Evolutionary conservation across 2,113 vertebrate species (phyloP).

Genomic region (Chiloscyllium plagiosum): DNA sequence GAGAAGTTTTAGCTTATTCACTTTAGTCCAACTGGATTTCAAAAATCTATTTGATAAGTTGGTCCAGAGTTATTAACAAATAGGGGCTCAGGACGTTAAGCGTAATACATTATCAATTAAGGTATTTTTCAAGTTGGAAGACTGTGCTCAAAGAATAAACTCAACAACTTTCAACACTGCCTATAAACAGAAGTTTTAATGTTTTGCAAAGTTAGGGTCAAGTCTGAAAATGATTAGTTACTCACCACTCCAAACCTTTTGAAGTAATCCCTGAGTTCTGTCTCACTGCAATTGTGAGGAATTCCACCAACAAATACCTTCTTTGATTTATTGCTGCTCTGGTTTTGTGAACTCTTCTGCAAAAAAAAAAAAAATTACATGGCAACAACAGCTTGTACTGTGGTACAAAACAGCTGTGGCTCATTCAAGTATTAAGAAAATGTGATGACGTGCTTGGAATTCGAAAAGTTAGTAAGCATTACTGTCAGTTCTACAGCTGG

Average conservation of each 20-base stretch:
- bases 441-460: background rate
- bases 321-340: slow-evolving; percentile 93
- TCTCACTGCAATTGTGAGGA: slow-evolving; percentile 98
- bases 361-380: slow-evolving; percentile 55
- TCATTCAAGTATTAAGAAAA: background rate
- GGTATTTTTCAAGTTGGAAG: background rate
- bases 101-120: too few relatives aligned
- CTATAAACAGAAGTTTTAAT: background rate
- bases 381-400: background rate
- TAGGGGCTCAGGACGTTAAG: too few relatives aligned
- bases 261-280: slow-evolving; percentile 99
- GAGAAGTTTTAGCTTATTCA: too few relatives aligned
- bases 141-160: background rate
- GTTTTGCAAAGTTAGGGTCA: background rate
- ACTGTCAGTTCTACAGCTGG: background rate
- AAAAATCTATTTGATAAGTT: too few relatives aligned
- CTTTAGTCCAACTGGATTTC: too few relatives aligned
- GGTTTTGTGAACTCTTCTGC: slow-evolving; percentile 92
- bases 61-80: too few relatives aligned
- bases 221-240: slow-evolving; percentile 42
- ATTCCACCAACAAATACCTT: slow-evolving; percentile 99
- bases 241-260: slow-evolving; percentile 99
- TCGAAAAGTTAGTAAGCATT: background rate
- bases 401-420: background rate
- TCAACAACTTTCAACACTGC: background rate